phyloP scores from a whole-genome alignment of 2,797 vertebrate species.

The Lepidocolaptes lacrymiger region DNA sequence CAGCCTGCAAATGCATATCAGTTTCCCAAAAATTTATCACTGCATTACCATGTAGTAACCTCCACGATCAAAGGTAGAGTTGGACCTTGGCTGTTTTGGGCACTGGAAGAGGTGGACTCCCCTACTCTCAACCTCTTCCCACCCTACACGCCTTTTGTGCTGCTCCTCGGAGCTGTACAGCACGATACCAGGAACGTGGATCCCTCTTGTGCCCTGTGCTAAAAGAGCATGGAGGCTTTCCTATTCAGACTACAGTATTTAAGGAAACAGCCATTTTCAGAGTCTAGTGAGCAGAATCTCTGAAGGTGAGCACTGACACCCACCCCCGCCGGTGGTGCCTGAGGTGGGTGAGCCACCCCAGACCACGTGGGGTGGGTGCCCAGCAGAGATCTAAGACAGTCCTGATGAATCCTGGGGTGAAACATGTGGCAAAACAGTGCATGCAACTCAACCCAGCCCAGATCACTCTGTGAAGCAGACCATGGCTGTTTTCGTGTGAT shows the following conservation, averaged over 20 bases:
- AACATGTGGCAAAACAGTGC: background rate
- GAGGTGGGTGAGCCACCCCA: background rate
- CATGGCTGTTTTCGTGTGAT: background rate
- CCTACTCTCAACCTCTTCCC: background rate
- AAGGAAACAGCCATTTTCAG: background rate
- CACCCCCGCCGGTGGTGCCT: fast-evolving
- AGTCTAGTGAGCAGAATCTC: background rate
- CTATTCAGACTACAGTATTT: fast-evolving
- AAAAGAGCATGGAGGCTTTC: background rate
- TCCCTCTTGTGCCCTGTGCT: background rate
- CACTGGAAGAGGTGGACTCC: fast-evolving
- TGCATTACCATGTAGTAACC: background rate
- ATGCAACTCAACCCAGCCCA: fast-evolving
- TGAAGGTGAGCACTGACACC: background rate
- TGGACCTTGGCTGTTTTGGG: background rate
- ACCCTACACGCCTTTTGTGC: background rate
- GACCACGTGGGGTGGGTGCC: fast-evolving
- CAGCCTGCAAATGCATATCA: background rate
- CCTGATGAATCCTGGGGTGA: fast-evolving
- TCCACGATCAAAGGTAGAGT: background rate
- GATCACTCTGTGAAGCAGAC: background rate
- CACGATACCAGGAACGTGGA: fast-evolving
- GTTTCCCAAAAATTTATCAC: background rate
- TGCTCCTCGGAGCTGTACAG: fast-evolving
- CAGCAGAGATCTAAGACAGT: background rate